Evolutionary conservation across 2,113 vertebrate genomes (phyloP).

Genomic region (Misgurnus anguillicaudatus): DNA sequence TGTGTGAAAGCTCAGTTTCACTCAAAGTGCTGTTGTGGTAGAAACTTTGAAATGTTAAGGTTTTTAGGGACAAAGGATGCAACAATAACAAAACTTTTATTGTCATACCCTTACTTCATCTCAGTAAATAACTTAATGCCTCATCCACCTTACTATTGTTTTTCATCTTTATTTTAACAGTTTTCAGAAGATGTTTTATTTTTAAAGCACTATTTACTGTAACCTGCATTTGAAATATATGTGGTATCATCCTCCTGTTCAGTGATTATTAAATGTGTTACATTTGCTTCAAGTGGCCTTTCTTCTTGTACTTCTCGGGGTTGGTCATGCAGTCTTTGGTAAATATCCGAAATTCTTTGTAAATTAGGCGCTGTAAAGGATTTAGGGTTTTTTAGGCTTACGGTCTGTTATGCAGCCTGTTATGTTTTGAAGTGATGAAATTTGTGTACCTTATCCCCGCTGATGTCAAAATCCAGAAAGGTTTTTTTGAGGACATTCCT

Average conservation of each 20-base stretch:
- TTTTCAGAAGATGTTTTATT: not conserved
- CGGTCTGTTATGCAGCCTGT: not conserved
- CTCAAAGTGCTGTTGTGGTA: not conserved
- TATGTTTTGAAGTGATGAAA: not conserved
- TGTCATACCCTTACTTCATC: not conserved
- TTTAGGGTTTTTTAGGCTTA: not conserved
- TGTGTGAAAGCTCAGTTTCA: conserved; percentile 27
- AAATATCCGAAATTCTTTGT: conserved; percentile 64
- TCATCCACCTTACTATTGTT: not conserved
- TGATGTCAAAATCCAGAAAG: conserved; percentile 61
- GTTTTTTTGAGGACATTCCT: conserved; percentile 54
- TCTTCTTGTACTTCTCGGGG: conserved; percentile 36
- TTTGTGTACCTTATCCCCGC: conserved; percentile 59
- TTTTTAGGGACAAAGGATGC: not conserved
- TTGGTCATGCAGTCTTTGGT: conserved; percentile 60
- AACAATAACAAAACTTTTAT: not conserved
- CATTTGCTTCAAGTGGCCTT: conserved; percentile 2
- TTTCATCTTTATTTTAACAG: not conserved
- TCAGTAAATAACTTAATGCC: not conserved
- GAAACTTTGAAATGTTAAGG: conserved; percentile 18
- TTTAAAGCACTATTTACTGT: not conserved
- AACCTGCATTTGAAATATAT: no score
- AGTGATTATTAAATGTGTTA: not conserved
- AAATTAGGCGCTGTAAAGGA: conserved; percentile 55
- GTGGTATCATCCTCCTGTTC: not conserved